Conservation (phyloP, 1,140 invertebrate species). For the Caenorhabditis latens region DNA sequence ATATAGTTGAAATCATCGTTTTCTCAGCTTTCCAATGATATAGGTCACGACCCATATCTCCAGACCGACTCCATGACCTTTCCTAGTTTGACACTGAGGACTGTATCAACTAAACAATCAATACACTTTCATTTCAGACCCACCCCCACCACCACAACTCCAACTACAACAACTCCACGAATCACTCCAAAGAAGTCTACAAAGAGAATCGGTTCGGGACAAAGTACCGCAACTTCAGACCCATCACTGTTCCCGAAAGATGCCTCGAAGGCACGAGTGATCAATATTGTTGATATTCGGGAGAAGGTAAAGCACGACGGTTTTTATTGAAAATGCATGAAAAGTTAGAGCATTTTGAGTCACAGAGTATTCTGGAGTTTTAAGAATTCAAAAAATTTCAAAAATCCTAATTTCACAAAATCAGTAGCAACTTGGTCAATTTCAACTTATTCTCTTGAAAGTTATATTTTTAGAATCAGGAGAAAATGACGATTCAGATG, state of each 20-base stretch:
- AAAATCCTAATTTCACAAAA: background rate
- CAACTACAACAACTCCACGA: background rate
- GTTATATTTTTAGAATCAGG: no score
- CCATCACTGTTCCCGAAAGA: constrained; percentile 30
- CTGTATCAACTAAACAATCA: background rate
- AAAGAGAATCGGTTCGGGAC: constrained; percentile 1
- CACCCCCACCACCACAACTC: background rate
- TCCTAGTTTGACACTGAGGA: background rate
- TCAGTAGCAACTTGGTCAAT: no score
- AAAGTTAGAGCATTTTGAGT: background rate
- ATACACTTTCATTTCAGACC: constrained; percentile 8
- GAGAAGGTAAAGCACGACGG: background rate
- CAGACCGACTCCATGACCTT: no score
- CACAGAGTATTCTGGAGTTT: background rate
- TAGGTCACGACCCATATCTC: no score
- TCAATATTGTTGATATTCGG: constrained; percentile 46
- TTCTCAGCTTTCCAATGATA: no score
- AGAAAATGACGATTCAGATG: no score
- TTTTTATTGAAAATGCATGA: background rate
- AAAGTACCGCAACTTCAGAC: background rate
- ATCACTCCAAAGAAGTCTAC: constrained; percentile 1
- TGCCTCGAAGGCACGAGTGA: constrained; percentile 10
- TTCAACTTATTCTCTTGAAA: no score
- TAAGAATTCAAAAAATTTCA: background rate
- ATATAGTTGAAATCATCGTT: no score